Percentiles rank a stretch among this genome's conserved stretches.
phyloP scores from a whole-genome alignment of 53 echinoderm and acorn worm genomes.

The Temnopleurus reevesii region DNA sequence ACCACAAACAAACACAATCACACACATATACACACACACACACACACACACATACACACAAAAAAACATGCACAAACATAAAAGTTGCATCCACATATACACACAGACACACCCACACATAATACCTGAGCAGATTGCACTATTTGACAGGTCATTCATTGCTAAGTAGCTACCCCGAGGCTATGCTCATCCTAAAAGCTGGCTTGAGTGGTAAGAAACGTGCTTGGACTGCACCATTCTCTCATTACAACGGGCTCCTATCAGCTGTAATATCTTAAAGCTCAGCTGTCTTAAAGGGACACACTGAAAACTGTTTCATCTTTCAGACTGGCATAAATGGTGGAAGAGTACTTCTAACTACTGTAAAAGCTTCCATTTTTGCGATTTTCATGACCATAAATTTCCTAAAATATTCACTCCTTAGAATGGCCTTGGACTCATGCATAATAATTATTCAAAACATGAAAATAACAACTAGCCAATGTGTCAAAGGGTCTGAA shows the following conservation, averaged over 20 bases:
- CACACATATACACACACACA: no score
- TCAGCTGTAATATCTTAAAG: neutral
- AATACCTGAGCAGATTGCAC: neutral
- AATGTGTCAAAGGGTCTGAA: no score
- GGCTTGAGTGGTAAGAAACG: constrained; percentile 3
- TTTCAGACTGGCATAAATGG: no score
- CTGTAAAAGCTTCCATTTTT: neutral
- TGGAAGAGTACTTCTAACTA: neutral
- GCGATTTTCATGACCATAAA: neutral
- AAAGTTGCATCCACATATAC: no score
- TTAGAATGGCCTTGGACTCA: no score
- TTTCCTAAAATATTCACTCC: neutral
- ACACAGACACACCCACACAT: no score
- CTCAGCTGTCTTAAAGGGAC: constrained; percentile 2
- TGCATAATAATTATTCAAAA: no score
- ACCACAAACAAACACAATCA: no score
- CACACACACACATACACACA: no score
- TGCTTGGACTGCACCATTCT: constrained; percentile 28
- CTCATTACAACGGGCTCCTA: neutral
- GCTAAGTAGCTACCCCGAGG: neutral
- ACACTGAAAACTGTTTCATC: neutral
- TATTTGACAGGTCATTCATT: neutral
- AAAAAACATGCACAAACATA: no score
- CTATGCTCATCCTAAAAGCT: neutral
- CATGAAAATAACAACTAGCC: no score